These are phyloP conservation scores for Prunella fulvescens DNA, from an alignment of 2,113 vertebrate genomes.

Conservation along the genomic window DNA sequence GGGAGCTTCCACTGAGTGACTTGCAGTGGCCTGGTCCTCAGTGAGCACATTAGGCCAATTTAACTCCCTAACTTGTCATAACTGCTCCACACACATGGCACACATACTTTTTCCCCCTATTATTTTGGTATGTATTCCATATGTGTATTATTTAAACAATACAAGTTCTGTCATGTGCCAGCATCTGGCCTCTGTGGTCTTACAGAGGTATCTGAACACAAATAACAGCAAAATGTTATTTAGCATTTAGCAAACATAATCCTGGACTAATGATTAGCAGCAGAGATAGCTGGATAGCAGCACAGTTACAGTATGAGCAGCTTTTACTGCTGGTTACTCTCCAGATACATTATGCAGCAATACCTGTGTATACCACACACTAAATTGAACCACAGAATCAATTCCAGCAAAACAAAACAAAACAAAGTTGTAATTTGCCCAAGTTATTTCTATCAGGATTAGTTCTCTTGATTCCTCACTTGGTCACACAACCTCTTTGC, in stretches of 20 bases:
- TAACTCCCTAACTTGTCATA: neutral
- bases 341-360: neutral
- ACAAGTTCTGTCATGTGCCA: neutral
- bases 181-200: neutral
- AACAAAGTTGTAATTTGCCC: neutral
- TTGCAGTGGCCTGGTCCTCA: neutral
- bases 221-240: neutral
- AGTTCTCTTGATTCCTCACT: neutral
- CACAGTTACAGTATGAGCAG: neutral
- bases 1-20: neutral
- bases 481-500: neutral
- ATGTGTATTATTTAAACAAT: neutral
- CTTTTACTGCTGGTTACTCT: neutral
- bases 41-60: neutral
- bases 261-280: neutral
- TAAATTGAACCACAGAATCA: neutral
- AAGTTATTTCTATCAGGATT: neutral
- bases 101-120: neutral
- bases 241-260: neutral
- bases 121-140: neutral
- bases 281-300: neutral
- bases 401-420: neutral
- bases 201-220: neutral
- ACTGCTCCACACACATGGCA: accelerated
- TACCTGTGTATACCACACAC: neutral